These are phyloP conservation scores for Phyllopteryx taeniolatus DNA, from an alignment of 2,113 vertebrate species.

Conservation along the genomic window DNA sequence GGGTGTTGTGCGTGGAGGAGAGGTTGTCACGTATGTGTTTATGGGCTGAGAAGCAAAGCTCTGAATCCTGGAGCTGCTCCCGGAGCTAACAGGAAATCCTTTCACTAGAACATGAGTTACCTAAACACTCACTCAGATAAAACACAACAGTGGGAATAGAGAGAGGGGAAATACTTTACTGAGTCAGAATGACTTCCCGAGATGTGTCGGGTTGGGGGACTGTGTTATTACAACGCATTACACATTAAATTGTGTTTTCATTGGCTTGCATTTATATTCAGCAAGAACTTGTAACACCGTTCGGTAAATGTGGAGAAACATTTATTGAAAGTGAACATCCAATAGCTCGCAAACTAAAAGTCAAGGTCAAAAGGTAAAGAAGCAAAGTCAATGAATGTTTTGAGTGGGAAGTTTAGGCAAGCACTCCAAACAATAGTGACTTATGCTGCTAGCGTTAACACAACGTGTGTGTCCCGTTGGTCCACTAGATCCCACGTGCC, in stretches of 20 bases:
- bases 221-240: conserved; percentile 31
- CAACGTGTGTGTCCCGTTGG: not conserved
- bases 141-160: conserved; percentile 8
- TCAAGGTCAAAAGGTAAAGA: not conserved
- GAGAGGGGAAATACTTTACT: conserved; percentile 25
- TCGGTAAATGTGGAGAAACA: not conserved
- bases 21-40: conserved; percentile 7
- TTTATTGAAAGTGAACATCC: not conserved
- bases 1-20: not conserved
- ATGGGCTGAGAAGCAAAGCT: conserved; percentile 14
- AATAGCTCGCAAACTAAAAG: not conserved
- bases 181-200: conserved; percentile 22
- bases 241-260: conserved; percentile 36
- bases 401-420: not conserved
- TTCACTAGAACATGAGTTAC: conserved; percentile 49
- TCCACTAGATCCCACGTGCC: not conserved
- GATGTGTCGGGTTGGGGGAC: not conserved
- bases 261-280: conserved; percentile 23
- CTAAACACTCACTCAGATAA: conserved; percentile 50
- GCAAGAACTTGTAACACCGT: not conserved
- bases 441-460: not conserved
- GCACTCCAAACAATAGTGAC: not conserved
- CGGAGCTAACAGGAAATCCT: conserved; percentile 62
- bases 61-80: conserved; percentile 52
- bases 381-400: not conserved